Conservation (phyloP, 2,797 vertebrate genomes). For the Anguilla pacifica region DNA sequence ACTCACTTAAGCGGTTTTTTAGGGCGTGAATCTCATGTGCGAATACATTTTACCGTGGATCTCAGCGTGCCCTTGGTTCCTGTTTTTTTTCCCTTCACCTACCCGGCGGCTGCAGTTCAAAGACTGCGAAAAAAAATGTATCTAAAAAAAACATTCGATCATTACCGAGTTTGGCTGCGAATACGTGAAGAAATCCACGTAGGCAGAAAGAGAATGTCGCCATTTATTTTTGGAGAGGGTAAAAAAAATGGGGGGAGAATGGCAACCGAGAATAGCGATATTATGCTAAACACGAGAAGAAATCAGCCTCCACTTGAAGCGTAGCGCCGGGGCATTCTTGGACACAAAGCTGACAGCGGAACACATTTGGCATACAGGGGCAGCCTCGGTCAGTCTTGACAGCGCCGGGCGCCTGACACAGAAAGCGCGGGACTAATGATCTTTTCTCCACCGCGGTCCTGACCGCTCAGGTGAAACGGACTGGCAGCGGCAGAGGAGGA, state of each 20-base stretch:
- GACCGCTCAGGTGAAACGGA: constrained; percentile 1
- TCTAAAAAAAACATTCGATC: too few relatives aligned
- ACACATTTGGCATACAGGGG: not conserved
- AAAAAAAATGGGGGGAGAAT: not conserved
- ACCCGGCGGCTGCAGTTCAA: not conserved
- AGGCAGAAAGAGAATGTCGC: not conserved
- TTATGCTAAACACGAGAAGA: not conserved
- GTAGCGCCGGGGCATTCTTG: not conserved
- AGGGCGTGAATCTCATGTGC: not conserved
- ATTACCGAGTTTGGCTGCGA: too few relatives aligned
- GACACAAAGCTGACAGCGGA: constrained; percentile 2
- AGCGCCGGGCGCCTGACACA: not conserved
- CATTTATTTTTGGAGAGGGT: not conserved
- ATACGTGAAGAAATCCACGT: not conserved
- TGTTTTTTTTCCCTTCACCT: not conserved
- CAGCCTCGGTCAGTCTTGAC: not conserved
- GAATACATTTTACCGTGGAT: not conserved
- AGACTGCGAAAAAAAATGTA: not conserved
- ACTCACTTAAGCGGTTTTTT: not conserved
- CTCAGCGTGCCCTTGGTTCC: not conserved
- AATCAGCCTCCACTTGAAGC: not conserved
- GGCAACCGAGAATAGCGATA: not conserved
- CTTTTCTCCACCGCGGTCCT: not conserved
- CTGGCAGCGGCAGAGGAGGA: not conserved
- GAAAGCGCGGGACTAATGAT: not conserved